Evolutionary conservation across 2,797 vertebrate species (phyloP).

Genomic region (Tenualosa ilisha): DNA sequence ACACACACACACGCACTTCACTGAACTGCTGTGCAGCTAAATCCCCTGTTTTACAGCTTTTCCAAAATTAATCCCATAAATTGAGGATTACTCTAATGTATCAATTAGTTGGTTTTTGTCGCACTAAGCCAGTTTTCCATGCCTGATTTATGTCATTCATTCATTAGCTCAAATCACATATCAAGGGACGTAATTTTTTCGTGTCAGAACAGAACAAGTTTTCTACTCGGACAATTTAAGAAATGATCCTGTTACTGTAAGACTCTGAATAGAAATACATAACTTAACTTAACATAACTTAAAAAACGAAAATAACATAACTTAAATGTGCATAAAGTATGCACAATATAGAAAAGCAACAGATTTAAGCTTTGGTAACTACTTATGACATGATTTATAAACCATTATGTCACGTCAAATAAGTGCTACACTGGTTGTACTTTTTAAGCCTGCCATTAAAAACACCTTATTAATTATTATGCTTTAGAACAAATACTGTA

Average conservation of each 20-base stretch:
- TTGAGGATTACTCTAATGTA: conserved; percentile 18
- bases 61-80: conserved; percentile 4
- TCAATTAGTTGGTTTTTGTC: conserved; percentile 7
- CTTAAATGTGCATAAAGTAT: conserved; percentile 43
- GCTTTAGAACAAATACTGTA: too few relatives aligned
- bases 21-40: background rate
- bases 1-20: background rate
- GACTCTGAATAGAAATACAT: too few relatives aligned
- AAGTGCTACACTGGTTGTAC: too few relatives aligned
- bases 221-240: conserved; percentile 23
- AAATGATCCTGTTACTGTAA: conserved; percentile 32
- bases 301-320: too few relatives aligned
- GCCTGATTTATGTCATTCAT: conserved; percentile 10
- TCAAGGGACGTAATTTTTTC: background rate
- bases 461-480: too few relatives aligned
- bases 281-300: too few relatives aligned
- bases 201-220: background rate
- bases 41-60: background rate
- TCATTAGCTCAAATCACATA: background rate
- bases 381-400: too few relatives aligned
- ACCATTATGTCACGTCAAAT: too few relatives aligned
- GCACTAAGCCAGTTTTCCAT: conserved; percentile 5
- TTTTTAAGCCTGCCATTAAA: too few relatives aligned
- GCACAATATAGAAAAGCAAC: too few relatives aligned
- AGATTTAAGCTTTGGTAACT: too few relatives aligned